phyloP scores from a whole-genome alignment of 2,113 vertebrate genomes.

The Alethe diademata region DNA sequence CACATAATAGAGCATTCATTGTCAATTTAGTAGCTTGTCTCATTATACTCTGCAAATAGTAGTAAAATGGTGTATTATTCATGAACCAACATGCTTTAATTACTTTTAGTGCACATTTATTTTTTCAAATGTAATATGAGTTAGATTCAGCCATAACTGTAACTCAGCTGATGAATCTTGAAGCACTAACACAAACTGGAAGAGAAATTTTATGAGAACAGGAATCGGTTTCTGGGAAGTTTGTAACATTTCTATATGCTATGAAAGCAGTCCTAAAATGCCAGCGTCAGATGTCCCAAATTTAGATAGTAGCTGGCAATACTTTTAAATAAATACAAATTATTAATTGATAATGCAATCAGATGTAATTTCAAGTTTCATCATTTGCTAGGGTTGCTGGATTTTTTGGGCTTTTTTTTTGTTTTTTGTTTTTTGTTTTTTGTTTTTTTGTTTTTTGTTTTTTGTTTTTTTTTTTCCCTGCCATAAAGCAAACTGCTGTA shows the following conservation, averaged over 20 bases:
- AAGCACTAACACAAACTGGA: neutral
- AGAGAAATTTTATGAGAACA: neutral
- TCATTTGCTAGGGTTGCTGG: neutral
- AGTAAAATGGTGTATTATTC: slow-evolving; percentile 79
- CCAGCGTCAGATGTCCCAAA: neutral
- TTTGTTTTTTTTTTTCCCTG: neutral
- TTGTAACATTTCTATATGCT: neutral
- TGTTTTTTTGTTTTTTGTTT: no score
- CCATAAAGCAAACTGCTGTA: slow-evolving; percentile 30
- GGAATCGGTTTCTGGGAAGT: neutral
- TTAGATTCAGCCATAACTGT: slow-evolving; percentile 60
- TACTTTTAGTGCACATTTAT: slow-evolving; percentile 73
- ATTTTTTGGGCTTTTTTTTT: accelerated
- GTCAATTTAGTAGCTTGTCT: slow-evolving; percentile 72
- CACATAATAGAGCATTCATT: slow-evolving; percentile 73
- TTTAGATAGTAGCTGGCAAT: neutral
- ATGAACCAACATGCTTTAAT: slow-evolving; percentile 77
- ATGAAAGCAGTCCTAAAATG: neutral
- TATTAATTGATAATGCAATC: slow-evolving; percentile 37
- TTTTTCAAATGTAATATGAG: slow-evolving; percentile 69
- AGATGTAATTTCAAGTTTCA: slow-evolving; percentile 21
- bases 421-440: no score
- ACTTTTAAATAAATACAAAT: slow-evolving; percentile 8
- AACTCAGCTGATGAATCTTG: slow-evolving; percentile 44
- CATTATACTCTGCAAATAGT: slow-evolving; percentile 73